Conservation (phyloP, 1,140 invertebrate genomes). For the Pseudomyrmex flavicornis region DNA sequence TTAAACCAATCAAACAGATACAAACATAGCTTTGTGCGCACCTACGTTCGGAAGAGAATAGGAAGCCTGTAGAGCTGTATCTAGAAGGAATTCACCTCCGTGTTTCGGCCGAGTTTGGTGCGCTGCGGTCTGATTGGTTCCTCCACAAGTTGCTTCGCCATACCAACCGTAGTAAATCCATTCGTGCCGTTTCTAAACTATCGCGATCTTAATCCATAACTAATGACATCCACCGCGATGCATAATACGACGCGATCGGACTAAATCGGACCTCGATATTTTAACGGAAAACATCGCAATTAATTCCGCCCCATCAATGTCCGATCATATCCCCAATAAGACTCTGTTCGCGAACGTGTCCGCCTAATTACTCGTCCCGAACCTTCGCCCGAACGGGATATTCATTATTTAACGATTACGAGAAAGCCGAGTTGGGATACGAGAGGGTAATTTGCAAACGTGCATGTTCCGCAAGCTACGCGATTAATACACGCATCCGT, state of each 20-base stretch:
- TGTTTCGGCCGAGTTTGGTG: conserved; percentile 59
- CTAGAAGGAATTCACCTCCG: conserved; percentile 63
- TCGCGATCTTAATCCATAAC: conserved; percentile 67
- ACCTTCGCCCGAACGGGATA: not conserved
- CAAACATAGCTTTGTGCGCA: conserved; percentile 50
- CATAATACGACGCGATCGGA: not conserved
- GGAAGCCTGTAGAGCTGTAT: conserved; percentile 50
- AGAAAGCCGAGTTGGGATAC: not conserved
- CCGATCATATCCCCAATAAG: conserved; percentile 10
- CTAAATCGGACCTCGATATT: conserved; percentile 35
- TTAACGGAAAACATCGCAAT: conserved; percentile 11
- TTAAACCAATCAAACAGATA: conserved; percentile 72
- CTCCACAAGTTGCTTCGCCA: conserved; percentile 26
- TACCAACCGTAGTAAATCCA: conserved; percentile 61
- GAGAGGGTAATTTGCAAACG: conserved; percentile 20
- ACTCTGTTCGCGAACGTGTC: conserved; percentile 10
- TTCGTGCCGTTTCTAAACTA: not conserved
- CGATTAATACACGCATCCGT: not conserved
- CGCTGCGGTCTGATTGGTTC: conserved; percentile 56
- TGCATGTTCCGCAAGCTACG: not conserved
- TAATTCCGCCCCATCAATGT: conserved; percentile 39
- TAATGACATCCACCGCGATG: conserved; percentile 25
- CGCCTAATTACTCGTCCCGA: conserved; percentile 1
- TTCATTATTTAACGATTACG: conserved; percentile 47
- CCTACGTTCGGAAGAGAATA: conserved; percentile 41